Conservation (phyloP, 2,113 vertebrate genomes). For the Excalfactoria chinensis region DNA sequence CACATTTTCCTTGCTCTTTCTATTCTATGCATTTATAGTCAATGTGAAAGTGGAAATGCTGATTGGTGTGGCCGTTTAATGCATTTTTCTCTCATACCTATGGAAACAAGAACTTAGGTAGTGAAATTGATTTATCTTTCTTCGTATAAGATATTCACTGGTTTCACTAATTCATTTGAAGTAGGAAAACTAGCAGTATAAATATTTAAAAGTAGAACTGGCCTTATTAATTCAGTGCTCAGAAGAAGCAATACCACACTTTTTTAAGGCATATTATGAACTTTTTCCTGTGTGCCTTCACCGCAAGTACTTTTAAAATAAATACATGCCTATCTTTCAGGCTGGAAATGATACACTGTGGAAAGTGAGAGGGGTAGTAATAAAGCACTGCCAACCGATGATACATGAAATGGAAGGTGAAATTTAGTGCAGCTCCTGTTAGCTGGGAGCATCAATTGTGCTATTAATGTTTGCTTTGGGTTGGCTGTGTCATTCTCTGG, state of each 20-base stretch:
- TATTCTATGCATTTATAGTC: not conserved
- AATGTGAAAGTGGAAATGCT: not conserved
- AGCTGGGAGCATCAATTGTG: not conserved
- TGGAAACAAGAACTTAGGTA: not conserved
- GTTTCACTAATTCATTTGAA: not conserved
- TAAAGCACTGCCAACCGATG: not conserved
- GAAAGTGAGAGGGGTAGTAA: not conserved
- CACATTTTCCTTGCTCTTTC: not conserved
- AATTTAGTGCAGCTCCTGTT: not conserved
- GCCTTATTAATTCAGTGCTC: rapidly evolving
- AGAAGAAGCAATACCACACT: not conserved
- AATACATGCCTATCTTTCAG: rapidly evolving
- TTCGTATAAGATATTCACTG: not conserved
- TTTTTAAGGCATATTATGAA: not conserved
- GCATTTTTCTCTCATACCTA: not conserved
- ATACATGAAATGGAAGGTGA: not conserved
- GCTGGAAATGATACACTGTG: not conserved
- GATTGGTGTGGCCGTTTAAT: not conserved
- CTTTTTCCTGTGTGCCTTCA: not conserved
- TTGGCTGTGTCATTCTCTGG: not conserved
- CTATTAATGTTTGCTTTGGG: not conserved
- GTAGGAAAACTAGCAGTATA: not conserved
- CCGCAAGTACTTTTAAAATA: not conserved
- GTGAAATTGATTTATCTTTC: not conserved
- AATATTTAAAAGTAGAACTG: not conserved